Percentiles rank a stretch among this genome's conserved stretches.
Evolutionary conservation across 2,113 vertebrate genomes (phyloP).

Genomic region (Ailurus styani): DNA sequence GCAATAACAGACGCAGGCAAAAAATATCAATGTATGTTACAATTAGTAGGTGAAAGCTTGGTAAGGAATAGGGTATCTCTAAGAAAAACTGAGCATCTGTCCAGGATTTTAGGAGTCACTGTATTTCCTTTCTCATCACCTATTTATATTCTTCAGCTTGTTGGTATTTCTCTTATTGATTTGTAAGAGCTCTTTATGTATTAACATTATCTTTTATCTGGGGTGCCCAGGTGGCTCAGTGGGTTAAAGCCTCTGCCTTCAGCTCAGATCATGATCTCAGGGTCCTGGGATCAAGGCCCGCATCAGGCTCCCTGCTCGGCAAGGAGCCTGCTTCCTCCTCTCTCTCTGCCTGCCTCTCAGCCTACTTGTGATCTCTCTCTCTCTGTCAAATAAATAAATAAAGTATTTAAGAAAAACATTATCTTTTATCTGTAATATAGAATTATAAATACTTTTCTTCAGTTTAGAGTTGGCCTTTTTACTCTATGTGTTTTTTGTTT

Average conservation of each 20-base stretch:
- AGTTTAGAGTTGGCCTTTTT: neutral
- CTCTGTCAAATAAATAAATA: no score
- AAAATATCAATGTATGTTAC: neutral
- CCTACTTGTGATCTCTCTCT: no score
- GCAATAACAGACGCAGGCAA: neutral
- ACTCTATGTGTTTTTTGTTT: neutral
- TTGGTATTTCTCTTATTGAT: neutral
- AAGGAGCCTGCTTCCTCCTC: no score
- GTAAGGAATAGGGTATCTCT: neutral
- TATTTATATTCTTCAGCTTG: neutral
- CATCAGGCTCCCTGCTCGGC: no score
- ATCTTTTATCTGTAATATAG: neutral
- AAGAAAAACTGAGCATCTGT: neutral
- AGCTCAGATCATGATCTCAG: no score
- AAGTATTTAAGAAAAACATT: no score
- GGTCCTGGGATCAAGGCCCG: no score
- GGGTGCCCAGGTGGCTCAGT: no score
- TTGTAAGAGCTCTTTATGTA: neutral
- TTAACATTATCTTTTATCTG: neutral
- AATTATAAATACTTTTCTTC: neutral
- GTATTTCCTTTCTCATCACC: neutral
- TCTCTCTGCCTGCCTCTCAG: no score
- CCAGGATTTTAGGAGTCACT: neutral
- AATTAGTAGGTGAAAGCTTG: neutral
- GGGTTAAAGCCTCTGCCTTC: no score